Base-by-base conservation (phyloP, 2,113 vertebrate genomes). In the Actenoides lindsayi region DNA sequence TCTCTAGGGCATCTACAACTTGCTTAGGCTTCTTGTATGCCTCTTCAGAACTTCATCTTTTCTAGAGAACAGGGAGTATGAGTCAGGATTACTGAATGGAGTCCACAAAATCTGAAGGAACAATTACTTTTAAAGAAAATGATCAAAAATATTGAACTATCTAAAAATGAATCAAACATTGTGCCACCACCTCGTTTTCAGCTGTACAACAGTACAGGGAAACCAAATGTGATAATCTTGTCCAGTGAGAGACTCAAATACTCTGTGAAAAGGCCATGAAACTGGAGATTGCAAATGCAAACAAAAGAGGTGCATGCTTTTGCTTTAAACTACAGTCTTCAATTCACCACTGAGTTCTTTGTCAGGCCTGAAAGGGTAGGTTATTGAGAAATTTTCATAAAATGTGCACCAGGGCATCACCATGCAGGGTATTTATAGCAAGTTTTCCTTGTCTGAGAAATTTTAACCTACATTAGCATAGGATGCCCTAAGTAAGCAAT, bases 141-240 rank as follows among this genome's bases (percentile, higher is more conserved):
- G 13, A 65, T 81, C 18, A 86, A 37, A 24, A 48, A 50, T 20
- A 94, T 77, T 69, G 37, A 65, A 86, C 37, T 85, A 37, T 53
- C 44, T 51, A 75, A 90, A 90, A 78, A 70, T 41, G 1, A 87
- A 90, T 60, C 31, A 74, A 90, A 33, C 3, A 64, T 83, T 86
- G 68, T 11, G 17, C 42, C 80, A 60, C 48, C 65, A 78, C 90
- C 71, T 64, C 35, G 30, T 90, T 90, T 90, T 44, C 39, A 94
- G 44, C 54, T 92, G 63, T 87, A 71, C 70, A 65, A 41, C 70
- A 85, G 63, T 86, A 87, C 92, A 97, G 87, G 76, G 95, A 96
- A 96, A 96, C 85, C 70, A 94, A 94, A 90, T 63, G 68, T 86
- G 94, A 95, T 86, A 80, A 95, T 90, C 79, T 79, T 69, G 68